Conservation (phyloP, 2,888 invertebrate species). For the Salpingus planirostris region DNA sequence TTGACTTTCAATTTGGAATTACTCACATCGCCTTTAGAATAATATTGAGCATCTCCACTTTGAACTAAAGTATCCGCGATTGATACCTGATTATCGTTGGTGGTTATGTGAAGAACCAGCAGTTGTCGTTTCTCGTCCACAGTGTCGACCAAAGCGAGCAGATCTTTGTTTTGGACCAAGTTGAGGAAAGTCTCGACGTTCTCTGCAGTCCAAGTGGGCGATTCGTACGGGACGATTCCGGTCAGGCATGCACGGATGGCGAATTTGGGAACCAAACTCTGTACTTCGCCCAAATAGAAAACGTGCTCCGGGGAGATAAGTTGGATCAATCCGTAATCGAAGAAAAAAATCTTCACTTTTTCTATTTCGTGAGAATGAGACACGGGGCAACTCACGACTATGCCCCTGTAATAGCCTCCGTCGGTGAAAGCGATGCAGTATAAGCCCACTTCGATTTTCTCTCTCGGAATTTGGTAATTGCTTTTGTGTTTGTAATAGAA, state of each 20-base stretch:
- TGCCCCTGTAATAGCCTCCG: slow-evolving; percentile 6
- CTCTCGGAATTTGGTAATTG: slow-evolving; percentile 4
- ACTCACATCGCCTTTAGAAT: too few species aligned
- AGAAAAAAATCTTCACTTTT: slow-evolving; percentile 2
- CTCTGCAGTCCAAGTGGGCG: slow-evolving; percentile 4
- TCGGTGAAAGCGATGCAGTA: slow-evolving; percentile 5
- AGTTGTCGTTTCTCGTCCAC: too few species aligned
- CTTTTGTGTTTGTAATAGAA: slow-evolving; percentile 5
- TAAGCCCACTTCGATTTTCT: slow-evolving; percentile 5
- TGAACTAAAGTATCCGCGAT: too few species aligned
- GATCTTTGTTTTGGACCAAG: too few species aligned
- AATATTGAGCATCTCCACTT: too few species aligned
- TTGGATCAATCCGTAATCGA: slow-evolving; percentile 6
- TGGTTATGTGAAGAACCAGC: too few species aligned
- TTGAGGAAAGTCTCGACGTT: slow-evolving; percentile 1
- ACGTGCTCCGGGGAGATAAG: slow-evolving; percentile 1
- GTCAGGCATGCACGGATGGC: slow-evolving; percentile 5
- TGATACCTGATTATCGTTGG: too few species aligned
- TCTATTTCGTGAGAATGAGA: not conserved
- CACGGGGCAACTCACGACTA: slow-evolving; percentile 3
- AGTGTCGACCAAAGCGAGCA: too few species aligned
- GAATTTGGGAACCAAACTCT: slow-evolving; percentile 5
- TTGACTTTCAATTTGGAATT: too few species aligned
- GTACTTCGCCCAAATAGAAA: slow-evolving; percentile 4
- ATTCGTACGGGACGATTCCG: slow-evolving; percentile 2